A percentile compares a stretch with the other conserved stretches of the same genome.
Evolutionary conservation across 2,888 invertebrate genomes (phyloP).

Genomic region (Ditula angustiorana): DNA sequence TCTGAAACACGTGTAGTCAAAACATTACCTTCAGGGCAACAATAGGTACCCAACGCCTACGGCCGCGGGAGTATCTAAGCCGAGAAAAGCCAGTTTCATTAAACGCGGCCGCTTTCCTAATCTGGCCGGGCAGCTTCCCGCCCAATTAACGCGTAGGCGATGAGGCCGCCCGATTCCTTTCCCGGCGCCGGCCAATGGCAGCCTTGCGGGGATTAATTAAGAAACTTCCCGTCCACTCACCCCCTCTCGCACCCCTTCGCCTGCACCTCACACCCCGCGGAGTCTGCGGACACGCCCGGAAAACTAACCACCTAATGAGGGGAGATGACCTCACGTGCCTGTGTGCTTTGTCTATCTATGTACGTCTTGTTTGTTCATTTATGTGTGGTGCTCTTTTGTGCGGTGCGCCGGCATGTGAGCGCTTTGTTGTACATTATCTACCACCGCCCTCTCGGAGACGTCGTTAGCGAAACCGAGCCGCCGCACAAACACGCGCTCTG

Average conservation of each 20-base stretch:
- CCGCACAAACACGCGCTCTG: constrained; percentile 17
- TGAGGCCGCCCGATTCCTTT: constrained; percentile 72
- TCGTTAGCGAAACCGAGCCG: constrained; percentile 31
- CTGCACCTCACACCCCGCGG: constrained; percentile 68
- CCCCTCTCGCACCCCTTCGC: constrained; percentile 55
- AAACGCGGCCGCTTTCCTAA: constrained; percentile 68
- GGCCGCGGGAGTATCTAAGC: constrained; percentile 35
- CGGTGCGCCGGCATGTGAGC: constrained; percentile 50
- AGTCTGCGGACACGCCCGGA: constrained; percentile 85
- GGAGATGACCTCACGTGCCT: constrained; percentile 84
- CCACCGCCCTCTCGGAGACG: constrained; percentile 25
- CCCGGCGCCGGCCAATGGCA: constrained; percentile 80
- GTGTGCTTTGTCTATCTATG: constrained; percentile 79
- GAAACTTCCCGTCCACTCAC: constrained; percentile 76
- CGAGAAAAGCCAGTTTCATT: constrained; percentile 71
- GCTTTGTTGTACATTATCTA: constrained; percentile 47
- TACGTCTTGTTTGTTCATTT: constrained; percentile 68
- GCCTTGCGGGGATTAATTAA: constrained; percentile 84
- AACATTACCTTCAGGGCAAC: constrained; percentile 18
- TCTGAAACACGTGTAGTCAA: not conserved
- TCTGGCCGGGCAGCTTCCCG: constrained; percentile 71
- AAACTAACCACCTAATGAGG: constrained; percentile 86
- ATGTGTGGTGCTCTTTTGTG: constrained; percentile 77
- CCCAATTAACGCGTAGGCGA: constrained; percentile 85
- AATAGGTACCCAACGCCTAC: constrained; percentile 26